These are phyloP conservation scores for Poeciliopsis occidentalis DNA, from an alignment of 2,113 vertebrate genomes.

Conservation along the genomic window DNA sequence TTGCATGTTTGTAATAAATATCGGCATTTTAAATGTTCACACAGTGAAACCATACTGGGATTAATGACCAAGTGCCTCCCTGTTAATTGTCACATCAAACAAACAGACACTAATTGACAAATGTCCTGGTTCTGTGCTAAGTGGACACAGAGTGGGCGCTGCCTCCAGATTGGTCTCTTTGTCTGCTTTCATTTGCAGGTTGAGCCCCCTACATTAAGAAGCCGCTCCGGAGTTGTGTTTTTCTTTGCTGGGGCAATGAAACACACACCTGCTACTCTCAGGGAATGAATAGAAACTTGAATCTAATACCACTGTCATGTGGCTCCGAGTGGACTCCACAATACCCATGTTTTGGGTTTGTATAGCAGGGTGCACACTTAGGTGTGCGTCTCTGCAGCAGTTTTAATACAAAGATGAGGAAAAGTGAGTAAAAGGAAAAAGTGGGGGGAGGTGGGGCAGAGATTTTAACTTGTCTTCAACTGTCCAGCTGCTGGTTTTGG, in stretches of 20 bases:
- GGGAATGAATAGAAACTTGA: constrained; percentile 72
- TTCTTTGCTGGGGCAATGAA: constrained; percentile 68
- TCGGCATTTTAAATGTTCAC: constrained; percentile 25
- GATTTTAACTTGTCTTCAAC: constrained; percentile 28
- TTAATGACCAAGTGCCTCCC: constrained; percentile 59
- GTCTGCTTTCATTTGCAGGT: constrained; percentile 76
- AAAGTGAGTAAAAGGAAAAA: neutral
- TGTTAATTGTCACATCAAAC: constrained; percentile 81
- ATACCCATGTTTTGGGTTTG: constrained; percentile 67
- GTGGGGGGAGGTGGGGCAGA: neutral
- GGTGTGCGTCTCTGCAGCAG: constrained; percentile 16
- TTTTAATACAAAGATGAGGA: constrained; percentile 30
- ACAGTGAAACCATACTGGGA: constrained; percentile 55
- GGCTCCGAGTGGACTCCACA: constrained; percentile 62
- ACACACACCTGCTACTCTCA: constrained; percentile 82
- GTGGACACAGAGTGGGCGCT: constrained; percentile 69
- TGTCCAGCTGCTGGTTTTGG: neutral
- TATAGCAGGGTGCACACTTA: constrained; percentile 7
- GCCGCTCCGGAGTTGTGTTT: constrained; percentile 60
- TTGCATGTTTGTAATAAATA: constrained; percentile 36
- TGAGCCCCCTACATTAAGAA: constrained; percentile 74
- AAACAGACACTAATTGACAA: constrained; percentile 79
- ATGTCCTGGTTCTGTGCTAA: constrained; percentile 68
- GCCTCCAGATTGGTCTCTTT: constrained; percentile 74
- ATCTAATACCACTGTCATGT: constrained; percentile 71